These are phyloP conservation scores for Troides oblongomaculatus DNA, from an alignment of 2,888 invertebrate genomes.

Conservation along the genomic window DNA sequence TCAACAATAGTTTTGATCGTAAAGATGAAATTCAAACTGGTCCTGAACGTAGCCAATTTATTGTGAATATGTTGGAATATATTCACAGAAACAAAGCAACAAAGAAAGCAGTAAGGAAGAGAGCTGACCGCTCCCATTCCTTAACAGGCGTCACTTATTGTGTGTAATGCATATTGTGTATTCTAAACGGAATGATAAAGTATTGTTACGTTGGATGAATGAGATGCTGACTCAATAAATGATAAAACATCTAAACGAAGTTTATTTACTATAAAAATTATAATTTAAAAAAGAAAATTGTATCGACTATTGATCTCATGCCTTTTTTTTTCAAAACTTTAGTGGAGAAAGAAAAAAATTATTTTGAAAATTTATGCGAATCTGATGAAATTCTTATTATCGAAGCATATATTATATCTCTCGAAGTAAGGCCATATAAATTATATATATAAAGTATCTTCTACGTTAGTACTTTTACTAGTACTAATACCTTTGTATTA, in stretches of 20 bases:
- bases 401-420: no score
- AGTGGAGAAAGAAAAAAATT: no score
- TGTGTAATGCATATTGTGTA: constrained; percentile 4
- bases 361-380: no score
- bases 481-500: no score
- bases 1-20: neutral
- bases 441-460: no score
- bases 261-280: neutral
- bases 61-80: constrained; percentile 6
- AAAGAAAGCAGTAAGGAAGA: constrained; percentile 4
- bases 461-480: no score
- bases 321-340: no score
- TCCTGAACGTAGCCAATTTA: constrained; percentile 10
- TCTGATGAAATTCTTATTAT: no score
- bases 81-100: constrained; percentile 11
- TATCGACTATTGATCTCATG: no score
- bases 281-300: neutral
- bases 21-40: constrained; percentile 3
- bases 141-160: constrained; percentile 3
- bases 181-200: constrained; percentile 1
- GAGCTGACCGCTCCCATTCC: constrained; percentile 5
- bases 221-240: neutral
- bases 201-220: neutral
- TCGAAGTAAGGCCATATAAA: no score
- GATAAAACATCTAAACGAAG: neutral